Evolutionary conservation across 2,888 invertebrate genomes (phyloP), one percentile per base, ranked within the genome.

Genomic region (Eupithecia abbreviata): DNA sequence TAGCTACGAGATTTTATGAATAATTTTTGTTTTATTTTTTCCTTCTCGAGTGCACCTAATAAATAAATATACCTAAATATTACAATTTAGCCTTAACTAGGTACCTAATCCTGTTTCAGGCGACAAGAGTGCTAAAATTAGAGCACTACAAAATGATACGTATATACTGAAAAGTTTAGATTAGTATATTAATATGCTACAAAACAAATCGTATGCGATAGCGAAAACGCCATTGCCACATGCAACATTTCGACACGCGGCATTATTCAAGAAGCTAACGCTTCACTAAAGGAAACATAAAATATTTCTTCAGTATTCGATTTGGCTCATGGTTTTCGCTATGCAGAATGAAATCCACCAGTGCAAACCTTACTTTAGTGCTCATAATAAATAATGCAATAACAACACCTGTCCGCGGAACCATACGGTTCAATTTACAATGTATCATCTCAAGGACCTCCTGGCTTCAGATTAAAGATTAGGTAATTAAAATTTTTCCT

Each of bases 401-500:
- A 79, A 79, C 82, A 78, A 82, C 80, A 79, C 78, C 81, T 79
- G 78, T 82, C 82, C 75, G 78, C 79, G 82, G 79, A 83, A 80
- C 83, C 76, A 83, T 82, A 82, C 82, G 72, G 77, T 81, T 82
- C 82, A 81, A 86, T 85, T 84, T 83, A 85, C 85, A 84, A 84
- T 81, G 83, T 82, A 85, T 84, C 85, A 83, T 84, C 80, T 72
- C n/a, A 42, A 45, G 85, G 91, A 92, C 91, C 91, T 90, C 91
- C 92, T 90, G 90, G 88, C 82, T 87, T 85, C 87, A 87, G 84
- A 85, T 90, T 90, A 89, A 89, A 89, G 89, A 91, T 93, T 90
- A 90, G 90, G 89, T 87, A 90, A 93, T 93, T 93, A 93, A 92
- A 91, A 87, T 86, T 86, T 88, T 87, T 91, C 91, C 88, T 92